Evolutionary conservation across 1,140 invertebrate genomes (phyloP).

Genomic region (Drosophila punjabiensis): DNA sequence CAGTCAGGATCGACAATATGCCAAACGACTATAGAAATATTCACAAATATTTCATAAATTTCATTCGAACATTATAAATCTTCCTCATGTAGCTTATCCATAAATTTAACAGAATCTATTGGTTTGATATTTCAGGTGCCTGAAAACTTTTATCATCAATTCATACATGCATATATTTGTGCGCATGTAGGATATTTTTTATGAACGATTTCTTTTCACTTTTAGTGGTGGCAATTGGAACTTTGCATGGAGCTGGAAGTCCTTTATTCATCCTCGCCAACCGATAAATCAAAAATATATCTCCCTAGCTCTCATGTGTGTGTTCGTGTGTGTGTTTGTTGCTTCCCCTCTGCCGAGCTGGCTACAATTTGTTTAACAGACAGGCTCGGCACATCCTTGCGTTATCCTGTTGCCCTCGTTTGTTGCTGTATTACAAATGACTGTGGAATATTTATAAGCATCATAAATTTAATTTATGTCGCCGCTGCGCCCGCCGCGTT

Average conservation of each 20-base stretch:
- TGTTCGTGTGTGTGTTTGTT: constrained; percentile 12
- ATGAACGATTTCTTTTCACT: constrained; percentile 47
- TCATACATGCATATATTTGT: constrained; percentile 8
- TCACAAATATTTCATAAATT: constrained; percentile 28
- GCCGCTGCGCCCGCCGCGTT: constrained; percentile 61
- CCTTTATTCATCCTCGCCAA: constrained; percentile 49
- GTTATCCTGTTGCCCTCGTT: constrained; percentile 68
- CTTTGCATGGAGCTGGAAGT: constrained; percentile 39
- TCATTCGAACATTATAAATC: constrained; percentile 58
- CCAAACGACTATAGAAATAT: constrained; percentile 14
- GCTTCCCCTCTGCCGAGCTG: constrained; percentile 43
- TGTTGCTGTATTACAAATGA: constrained; percentile 78
- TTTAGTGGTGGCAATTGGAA: constrained; percentile 48
- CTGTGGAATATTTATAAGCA: constrained; percentile 80
- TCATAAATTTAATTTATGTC: constrained; percentile 77
- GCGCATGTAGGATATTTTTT: constrained; percentile 20
- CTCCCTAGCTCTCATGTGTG: constrained; percentile 39
- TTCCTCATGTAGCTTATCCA: constrained; percentile 12
- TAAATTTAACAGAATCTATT: constrained; percentile 40
- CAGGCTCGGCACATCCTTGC: constrained; percentile 73
- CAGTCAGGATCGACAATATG: constrained; percentile 9
- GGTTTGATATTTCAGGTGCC: constrained; percentile 46
- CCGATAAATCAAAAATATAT: constrained; percentile 70
- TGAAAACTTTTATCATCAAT: constrained; percentile 43
- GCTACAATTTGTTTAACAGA: constrained; percentile 73